Base-by-base conservation (phyloP, 2,113 vertebrate genomes). In the Nothoprocta perdicaria region DNA sequence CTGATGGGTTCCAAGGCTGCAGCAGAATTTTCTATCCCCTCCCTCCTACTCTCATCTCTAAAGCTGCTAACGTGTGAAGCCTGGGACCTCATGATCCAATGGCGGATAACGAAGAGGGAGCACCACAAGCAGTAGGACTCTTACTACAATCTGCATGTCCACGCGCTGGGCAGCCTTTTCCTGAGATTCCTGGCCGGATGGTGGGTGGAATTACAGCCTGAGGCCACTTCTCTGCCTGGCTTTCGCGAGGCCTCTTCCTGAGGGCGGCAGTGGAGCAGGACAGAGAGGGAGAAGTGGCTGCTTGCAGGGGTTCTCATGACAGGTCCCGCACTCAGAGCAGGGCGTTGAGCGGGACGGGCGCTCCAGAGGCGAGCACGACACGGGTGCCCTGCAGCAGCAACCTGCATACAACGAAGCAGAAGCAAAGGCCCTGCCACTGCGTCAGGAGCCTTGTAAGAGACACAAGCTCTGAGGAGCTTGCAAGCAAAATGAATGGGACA, bases 31-130 rank as follows among this genome's bases (percentile, higher is more conserved):
- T 85, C 31, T 10, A 60, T 83, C 50, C 63, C 80, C 29, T 87
- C 69, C 15, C 26, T 79, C 41, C 74, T 38, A 12, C 13, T 43
- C 35, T 81, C 68, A 80, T 50, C 43, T 86, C 67, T 50, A 67
- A 83, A 71, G 76, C 61, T 78, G 21, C 46, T 68, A 31, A 13
- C 13, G 45, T 67, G 41, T 41, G 77, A 40, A 89, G 41, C 57
- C 55, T 38, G 61, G 58, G 60, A 89, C 38, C 46, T 60, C 67
- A 27, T 77, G 79, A 89, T 65, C 22, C 50, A 23, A 69, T 29
- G 81, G 88, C 84, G 84, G 75, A 74, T 93, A 84, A 92, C 45
- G 26, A 86, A 80, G 1, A 71, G 60, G 63, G 40, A 82, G 17
- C 72, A 80, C 35, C 0, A 0, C 72, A 89, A 95, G 86, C 58